Evolutionary conservation across 2,888 invertebrate species (phyloP).

Genomic region (Odontothrips loti): DNA sequence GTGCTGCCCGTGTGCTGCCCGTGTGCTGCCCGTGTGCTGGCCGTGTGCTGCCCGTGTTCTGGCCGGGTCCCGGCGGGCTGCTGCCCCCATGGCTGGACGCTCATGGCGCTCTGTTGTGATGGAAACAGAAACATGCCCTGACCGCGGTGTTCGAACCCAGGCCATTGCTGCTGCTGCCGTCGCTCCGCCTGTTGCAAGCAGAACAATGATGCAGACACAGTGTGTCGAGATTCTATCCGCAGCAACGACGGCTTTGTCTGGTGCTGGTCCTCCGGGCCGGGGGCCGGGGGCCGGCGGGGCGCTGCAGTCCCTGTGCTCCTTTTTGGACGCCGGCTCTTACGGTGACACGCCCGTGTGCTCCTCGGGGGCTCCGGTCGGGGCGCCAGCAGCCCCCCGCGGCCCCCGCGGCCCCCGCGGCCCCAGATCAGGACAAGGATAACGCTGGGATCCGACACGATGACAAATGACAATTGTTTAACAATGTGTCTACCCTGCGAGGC

Average conservation of each 20-base stretch:
- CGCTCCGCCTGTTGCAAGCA: too few relatives aligned
- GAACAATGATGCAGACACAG: not conserved
- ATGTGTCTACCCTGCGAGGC: conserved; percentile 2
- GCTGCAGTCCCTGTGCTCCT: not conserved
- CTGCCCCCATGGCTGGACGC: too few relatives aligned
- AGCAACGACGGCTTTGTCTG: not conserved
- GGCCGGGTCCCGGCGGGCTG: too few relatives aligned
- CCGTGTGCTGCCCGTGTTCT: too few relatives aligned
- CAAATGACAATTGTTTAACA: conserved; percentile 22
- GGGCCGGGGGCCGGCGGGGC: not conserved
- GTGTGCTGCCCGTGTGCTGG: too few relatives aligned
- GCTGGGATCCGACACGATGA: conserved; percentile 15
- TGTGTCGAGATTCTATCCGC: not conserved
- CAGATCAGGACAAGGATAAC: conserved; percentile 4
- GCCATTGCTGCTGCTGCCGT: too few relatives aligned
- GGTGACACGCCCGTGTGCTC: not conserved
- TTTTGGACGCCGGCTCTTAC: not conserved
- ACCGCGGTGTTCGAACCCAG: too few relatives aligned
- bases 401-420: too few relatives aligned
- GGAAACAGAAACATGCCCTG: too few relatives aligned
- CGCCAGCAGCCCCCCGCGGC: not conserved
- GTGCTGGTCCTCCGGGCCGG: not conserved
- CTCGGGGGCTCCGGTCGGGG: not conserved
- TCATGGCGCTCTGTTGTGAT: too few relatives aligned
- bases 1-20: too few relatives aligned